Evolutionary conservation across 2,888 invertebrate species (phyloP).

Genomic region (Scaptomyza tumidula): DNA sequence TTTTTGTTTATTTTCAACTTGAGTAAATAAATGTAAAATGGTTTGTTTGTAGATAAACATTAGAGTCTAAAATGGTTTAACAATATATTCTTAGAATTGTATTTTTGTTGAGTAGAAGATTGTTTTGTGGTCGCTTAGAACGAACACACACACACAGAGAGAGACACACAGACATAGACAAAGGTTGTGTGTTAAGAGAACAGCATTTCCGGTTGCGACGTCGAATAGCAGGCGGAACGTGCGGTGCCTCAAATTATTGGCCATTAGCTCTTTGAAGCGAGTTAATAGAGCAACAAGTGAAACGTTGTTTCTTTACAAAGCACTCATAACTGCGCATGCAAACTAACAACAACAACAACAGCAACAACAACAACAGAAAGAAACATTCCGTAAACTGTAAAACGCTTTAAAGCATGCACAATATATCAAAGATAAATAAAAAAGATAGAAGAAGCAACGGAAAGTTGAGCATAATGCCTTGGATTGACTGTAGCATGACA

Average conservation of each 20-base stretch:
- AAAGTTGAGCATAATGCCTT: constrained; percentile 1
- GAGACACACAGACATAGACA: neutral
- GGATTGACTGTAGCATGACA: constrained; percentile 29
- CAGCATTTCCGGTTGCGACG: constrained; percentile 50
- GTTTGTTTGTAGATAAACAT: neutral
- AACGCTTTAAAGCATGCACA: constrained; percentile 18
- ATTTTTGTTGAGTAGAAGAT: constrained; percentile 27
- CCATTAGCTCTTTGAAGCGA: constrained; percentile 50
- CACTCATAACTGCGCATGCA: constrained; percentile 69
- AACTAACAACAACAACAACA: constrained; percentile 40
- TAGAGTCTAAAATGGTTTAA: constrained; percentile 22
- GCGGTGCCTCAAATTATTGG: constrained; percentile 52
- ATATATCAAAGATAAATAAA: neutral
- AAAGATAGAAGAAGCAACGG: constrained; percentile 3
- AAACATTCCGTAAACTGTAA: constrained; percentile 61
- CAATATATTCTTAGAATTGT: constrained; percentile 17
- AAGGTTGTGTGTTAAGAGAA: constrained; percentile 2
- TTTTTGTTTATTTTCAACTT: neutral
- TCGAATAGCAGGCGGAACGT: constrained; percentile 38
- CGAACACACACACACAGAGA: neutral
- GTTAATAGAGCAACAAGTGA: constrained; percentile 75
- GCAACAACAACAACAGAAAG: constrained; percentile 5
- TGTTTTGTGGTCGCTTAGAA: constrained; percentile 22
- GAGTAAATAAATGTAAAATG: neutral
- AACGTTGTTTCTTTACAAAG: constrained; percentile 37